Percentiles rank a stretch among this genome's conserved stretches.
Evolutionary conservation across 1,140 invertebrate species (phyloP).

Genomic region (Megalopta genalis): DNA sequence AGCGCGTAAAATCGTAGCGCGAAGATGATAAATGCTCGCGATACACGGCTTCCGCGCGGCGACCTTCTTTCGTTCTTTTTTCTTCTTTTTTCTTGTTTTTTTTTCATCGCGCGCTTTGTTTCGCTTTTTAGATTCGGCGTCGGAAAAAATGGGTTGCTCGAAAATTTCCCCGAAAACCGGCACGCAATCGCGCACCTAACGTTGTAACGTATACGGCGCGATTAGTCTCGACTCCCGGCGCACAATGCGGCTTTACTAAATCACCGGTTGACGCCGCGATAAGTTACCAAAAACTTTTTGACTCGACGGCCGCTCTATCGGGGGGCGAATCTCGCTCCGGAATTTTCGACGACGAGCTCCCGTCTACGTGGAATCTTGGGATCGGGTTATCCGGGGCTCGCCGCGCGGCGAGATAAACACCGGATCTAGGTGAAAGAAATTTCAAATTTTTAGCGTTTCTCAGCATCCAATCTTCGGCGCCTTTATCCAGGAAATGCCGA

Average conservation of each 20-base stretch:
- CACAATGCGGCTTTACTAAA: neutral
- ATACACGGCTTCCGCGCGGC: neutral
- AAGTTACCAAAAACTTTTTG: neutral
- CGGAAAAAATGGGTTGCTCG: neutral
- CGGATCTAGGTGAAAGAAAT: too few species aligned
- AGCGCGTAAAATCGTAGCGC: neutral
- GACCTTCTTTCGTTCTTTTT: too few species aligned
- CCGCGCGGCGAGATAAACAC: too few species aligned
- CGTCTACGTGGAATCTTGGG: too few species aligned
- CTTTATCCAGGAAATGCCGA: too few species aligned
- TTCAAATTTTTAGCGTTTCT: too few species aligned
- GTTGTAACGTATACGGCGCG: neutral
- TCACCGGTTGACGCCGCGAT: neutral
- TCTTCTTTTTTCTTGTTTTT: too few species aligned
- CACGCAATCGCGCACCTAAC: neutral
- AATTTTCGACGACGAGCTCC: neutral
- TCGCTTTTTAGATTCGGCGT: neutral
- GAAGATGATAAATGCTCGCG: neutral
- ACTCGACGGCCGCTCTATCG: neutral
- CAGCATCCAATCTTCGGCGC: too few species aligned
- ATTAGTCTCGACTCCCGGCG: conserved; percentile 12
- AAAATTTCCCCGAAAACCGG: neutral
- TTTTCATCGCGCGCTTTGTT: too few species aligned
- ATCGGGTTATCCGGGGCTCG: too few species aligned
- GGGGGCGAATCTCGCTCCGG: conserved; percentile 2